A percentile compares a stretch with the other conserved stretches of the same genome.
Conservation (phyloP, 1,140 invertebrate genomes). For the Heliothis subflexa region DNA sequence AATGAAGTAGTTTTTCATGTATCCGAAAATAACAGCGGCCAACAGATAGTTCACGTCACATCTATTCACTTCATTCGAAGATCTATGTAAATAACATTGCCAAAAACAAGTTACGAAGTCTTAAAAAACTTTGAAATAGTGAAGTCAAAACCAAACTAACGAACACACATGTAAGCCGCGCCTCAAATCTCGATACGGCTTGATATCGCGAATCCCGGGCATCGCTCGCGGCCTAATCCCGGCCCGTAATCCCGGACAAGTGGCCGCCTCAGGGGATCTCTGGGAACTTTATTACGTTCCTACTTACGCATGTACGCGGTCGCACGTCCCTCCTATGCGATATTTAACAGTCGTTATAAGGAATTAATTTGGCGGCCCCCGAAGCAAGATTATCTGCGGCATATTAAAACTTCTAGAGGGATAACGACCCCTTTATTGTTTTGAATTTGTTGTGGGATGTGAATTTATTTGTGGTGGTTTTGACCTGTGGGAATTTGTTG, state of each 20-base stretch:
- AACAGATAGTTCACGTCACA: too few species aligned
- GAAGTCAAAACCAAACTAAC: background rate
- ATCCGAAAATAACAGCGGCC: too few species aligned
- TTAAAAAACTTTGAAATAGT: too few species aligned
- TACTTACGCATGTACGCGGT: slow-evolving; percentile 51
- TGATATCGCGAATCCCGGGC: slow-evolving; percentile 41
- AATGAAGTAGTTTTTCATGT: too few species aligned
- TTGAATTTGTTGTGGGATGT: slow-evolving; percentile 51
- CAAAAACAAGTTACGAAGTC: too few species aligned
- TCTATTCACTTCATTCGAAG: too few species aligned
- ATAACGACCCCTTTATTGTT: slow-evolving; percentile 45
- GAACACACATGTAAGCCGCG: slow-evolving; percentile 55
- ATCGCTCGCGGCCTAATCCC: slow-evolving; percentile 50
- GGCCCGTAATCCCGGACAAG: slow-evolving; percentile 70
- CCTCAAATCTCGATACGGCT: slow-evolving; percentile 15
- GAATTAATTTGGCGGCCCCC: slow-evolving; percentile 72
- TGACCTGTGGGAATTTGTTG: background rate
- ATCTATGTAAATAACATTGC: too few species aligned
- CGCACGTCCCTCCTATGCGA: slow-evolving; percentile 35
- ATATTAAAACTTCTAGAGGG: slow-evolving; percentile 51
- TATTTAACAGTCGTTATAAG: slow-evolving; percentile 72
- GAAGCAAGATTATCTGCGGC: slow-evolving; percentile 59
- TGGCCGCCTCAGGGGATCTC: slow-evolving; percentile 72
- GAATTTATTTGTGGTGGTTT: background rate
- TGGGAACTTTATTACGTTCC: slow-evolving; percentile 72